Base-by-base conservation (phyloP, 2,888 invertebrate genomes). In the Ceraclea dissimilis region DNA sequence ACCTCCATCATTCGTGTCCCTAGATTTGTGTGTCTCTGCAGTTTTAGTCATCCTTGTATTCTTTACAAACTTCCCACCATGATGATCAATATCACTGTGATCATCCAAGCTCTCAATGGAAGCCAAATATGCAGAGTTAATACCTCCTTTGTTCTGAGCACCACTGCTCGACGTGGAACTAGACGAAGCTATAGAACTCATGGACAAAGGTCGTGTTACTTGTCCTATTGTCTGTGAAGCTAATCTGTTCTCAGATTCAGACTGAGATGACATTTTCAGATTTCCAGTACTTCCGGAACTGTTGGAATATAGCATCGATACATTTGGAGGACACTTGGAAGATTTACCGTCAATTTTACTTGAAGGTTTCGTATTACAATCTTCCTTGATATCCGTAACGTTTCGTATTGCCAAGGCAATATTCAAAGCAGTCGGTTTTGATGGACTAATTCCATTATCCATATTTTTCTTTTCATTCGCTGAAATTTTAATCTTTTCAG, bases 51-150 rank as follows among this genome's bases (percentile, higher is more conserved):
- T 44, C 34, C 58, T 58, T 2, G 56, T n/a, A 26, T 48, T 61
- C 52, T 54, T 61, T 13, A 51, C 51, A 57, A 62, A 71, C 70
- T 64, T 75, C 73, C 69, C 71, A 69, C 64, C 70, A 70, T 56
- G 76, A 70, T 56, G 76, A 65, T 86, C 86, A 21, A 78, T 83
- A 66, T 86, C 89, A 67, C 89, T 88, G 64, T 87, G 84, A 66
- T 90, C 89, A 58, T 88, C 91, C 64, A 93, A 75, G 64, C 91
- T 91, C 70, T 93, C 93, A 52, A 90, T 89, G 33, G 91, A 92
- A 53, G 93, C 92, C 68, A 92, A 75, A 71, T 92, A 92, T 16
- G 89, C 88, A 43, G 85, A 86, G 64, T 83, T 83, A 63, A 85
- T 79, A 63, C 81, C 81, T 18, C 80, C 79, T 66, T 79, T 80